These are phyloP conservation scores for Drosophila flavopinicola DNA, from an alignment of 2,888 invertebrate genomes.

Conservation along the genomic window DNA sequence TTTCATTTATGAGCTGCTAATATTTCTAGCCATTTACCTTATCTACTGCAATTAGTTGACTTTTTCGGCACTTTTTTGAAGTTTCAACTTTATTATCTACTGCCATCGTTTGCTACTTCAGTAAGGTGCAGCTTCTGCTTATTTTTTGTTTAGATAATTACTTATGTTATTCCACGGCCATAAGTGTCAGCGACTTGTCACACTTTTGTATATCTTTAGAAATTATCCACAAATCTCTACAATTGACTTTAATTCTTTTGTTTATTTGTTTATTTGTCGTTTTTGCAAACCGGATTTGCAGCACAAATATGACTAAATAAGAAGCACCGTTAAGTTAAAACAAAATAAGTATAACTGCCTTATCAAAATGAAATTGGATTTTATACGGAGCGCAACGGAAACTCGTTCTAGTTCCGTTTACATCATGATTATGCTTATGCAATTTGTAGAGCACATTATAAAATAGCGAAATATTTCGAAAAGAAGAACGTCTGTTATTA, in stretches of 20 bases:
- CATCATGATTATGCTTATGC: conserved; percentile 8
- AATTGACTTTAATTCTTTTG: conserved; percentile 30
- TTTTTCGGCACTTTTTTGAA: conserved; percentile 32
- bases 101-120: conserved; percentile 28
- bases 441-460: conserved; percentile 8
- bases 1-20: conserved; percentile 55
- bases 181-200: conserved; percentile 57
- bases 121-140: conserved; percentile 6
- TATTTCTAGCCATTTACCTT: conserved; percentile 18
- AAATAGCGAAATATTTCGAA: conserved; percentile 10
- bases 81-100: conserved; percentile 28
- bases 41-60: background rate
- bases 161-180: conserved; percentile 20
- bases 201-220: background rate
- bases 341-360: background rate
- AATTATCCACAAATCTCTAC: conserved; percentile 25
- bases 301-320: conserved; percentile 2
- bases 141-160: conserved; percentile 4
- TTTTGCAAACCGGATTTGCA: conserved; percentile 60
- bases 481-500: conserved; percentile 10
- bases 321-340: conserved; percentile 47
- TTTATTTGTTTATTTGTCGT: conserved; percentile 37
- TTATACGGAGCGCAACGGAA: conserved; percentile 1
- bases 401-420: conserved; percentile 25
- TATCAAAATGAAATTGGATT: background rate